phyloP scores from a whole-genome alignment of 2,113 vertebrate genomes.

The Dasyurus viverrinus region DNA sequence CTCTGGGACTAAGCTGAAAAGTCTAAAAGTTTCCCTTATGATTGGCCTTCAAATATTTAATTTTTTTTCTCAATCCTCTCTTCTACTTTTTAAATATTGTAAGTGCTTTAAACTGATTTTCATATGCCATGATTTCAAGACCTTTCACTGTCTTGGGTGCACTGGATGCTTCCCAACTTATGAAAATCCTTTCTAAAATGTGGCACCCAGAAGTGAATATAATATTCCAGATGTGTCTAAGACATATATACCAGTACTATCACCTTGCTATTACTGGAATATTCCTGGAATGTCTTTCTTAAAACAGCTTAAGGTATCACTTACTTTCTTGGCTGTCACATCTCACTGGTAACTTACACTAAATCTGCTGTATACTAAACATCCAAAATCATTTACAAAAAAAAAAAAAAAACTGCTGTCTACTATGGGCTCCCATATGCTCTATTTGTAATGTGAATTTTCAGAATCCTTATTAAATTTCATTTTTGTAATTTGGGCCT shows the following conservation, averaged over 20 bases:
- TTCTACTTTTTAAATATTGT: neutral
- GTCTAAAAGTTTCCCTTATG: neutral
- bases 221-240: neutral
- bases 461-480: neutral
- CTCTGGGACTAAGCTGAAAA: neutral
- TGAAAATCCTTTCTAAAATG: neutral
- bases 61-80: neutral
- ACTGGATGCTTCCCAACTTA: neutral
- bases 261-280: neutral
- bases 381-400: neutral
- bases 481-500: neutral
- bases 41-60: neutral
- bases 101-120: neutral
- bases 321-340: neutral
- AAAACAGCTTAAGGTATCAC: neutral
- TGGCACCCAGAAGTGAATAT: neutral
- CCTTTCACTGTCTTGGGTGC: neutral
- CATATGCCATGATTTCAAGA: neutral
- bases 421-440: neutral
- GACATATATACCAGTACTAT: neutral
- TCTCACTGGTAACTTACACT: neutral
- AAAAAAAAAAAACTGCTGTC: neutral
- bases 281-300: neutral
- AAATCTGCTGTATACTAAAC: neutral
- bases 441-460: neutral